Conservation (phyloP, 2,888 invertebrate species). For the Chirona hameri region DNA sequence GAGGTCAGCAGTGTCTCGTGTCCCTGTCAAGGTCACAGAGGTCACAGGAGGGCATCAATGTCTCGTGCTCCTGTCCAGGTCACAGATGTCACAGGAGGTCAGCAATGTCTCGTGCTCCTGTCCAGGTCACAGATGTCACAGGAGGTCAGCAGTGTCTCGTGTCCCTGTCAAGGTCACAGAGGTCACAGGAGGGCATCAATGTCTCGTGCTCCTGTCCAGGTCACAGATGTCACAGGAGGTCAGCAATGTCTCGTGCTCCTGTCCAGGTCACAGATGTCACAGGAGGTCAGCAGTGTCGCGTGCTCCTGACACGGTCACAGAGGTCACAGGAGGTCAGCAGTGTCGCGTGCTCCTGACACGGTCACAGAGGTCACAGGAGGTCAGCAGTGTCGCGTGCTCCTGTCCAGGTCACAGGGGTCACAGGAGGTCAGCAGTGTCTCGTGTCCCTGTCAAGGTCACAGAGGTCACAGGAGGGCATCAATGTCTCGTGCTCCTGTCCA, state of each 20-base stretch:
- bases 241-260: background rate
- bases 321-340: slow-evolving; percentile 44
- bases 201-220: slow-evolving; percentile 53
- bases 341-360: slow-evolving; percentile 53
- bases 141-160: background rate
- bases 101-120: background rate
- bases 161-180: too few relatives aligned
- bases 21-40: too few relatives aligned
- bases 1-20: background rate
- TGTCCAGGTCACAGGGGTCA: background rate
- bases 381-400: background rate
- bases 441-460: too few relatives aligned
- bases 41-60: slow-evolving; percentile 41
- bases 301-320: too few relatives aligned
- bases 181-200: too few relatives aligned
- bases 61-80: slow-evolving; percentile 52
- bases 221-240: background rate
- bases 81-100: background rate
- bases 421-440: background rate
- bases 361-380: background rate
- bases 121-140: background rate
- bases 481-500: slow-evolving; percentile 54
- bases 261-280: background rate
- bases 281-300: background rate
- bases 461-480: too few relatives aligned